phyloP scores from a whole-genome alignment of 1,140 invertebrate genomes.

The Trialeurodes vaporariorum region DNA sequence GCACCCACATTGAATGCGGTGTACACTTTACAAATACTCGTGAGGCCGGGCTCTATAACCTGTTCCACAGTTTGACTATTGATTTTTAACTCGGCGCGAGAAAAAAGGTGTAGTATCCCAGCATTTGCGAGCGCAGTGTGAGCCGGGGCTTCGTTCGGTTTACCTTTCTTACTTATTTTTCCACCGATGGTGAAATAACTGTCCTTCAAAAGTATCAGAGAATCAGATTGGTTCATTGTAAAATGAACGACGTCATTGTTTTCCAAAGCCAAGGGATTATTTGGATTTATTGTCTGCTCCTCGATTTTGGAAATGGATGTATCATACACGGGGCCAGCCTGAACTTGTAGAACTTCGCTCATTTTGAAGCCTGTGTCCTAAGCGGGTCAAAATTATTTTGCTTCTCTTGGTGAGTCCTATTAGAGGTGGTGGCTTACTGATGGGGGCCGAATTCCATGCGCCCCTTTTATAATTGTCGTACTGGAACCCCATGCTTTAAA shows the following conservation, averaged over 20 bases:
- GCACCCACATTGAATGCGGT: slow-evolving; percentile 24
- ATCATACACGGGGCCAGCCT: slow-evolving; percentile 29
- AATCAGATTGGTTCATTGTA: background rate
- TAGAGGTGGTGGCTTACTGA: background rate
- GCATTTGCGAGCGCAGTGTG: no score
- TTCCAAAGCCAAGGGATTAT: background rate
- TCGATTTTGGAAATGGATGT: slow-evolving; percentile 10
- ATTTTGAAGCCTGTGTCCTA: background rate
- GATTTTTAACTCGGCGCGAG: slow-evolving; percentile 37
- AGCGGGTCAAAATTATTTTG: background rate
- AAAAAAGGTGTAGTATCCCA: slow-evolving; percentile 31
- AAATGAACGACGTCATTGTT: background rate
- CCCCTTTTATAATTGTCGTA: slow-evolving; percentile 8
- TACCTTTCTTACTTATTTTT: slow-evolving; percentile 1
- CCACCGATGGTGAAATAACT: slow-evolving; percentile 17
- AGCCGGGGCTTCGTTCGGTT: no score
- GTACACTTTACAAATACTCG: slow-evolving; percentile 33
- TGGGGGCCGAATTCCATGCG: slow-evolving; percentile 3
- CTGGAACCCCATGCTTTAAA: slow-evolving; percentile 16
- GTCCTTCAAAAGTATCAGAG: background rate
- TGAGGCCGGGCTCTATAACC: slow-evolving; percentile 32
- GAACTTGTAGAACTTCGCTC: slow-evolving; percentile 30
- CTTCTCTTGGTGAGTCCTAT: background rate
- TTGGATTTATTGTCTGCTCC: background rate
- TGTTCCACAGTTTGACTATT: slow-evolving; percentile 36